Conservation (phyloP, 2,888 invertebrate genomes). For the Meteorus cinctellus region DNA sequence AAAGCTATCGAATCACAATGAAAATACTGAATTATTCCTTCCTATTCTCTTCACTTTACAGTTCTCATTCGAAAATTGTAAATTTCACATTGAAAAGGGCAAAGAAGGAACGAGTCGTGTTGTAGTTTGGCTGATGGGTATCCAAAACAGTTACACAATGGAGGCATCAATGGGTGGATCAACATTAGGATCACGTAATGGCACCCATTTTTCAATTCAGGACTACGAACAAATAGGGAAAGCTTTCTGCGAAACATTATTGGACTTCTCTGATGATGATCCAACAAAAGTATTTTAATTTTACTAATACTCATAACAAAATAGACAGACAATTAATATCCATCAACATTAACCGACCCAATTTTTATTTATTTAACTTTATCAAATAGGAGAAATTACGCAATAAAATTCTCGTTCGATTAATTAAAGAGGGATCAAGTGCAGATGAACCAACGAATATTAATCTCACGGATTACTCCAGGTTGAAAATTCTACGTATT, state of each 20-base stretch:
- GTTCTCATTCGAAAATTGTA: slow-evolving; percentile 96
- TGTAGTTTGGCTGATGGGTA: slow-evolving; percentile 96
- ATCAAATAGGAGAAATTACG: slow-evolving; percentile 81
- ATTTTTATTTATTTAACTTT: slow-evolving; percentile 10
- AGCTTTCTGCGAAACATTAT: slow-evolving; percentile 92
- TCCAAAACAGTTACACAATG: slow-evolving; percentile 95
- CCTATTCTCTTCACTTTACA: slow-evolving; percentile 70
- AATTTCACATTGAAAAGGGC: slow-evolving; percentile 93
- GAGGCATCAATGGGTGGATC: slow-evolving; percentile 97
- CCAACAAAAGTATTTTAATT: slow-evolving; percentile 81
- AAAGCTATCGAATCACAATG: too few relatives aligned
- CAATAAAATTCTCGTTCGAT: slow-evolving; percentile 85
- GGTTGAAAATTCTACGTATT: slow-evolving; percentile 74
- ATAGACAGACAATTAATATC: too few relatives aligned
- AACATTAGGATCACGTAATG: slow-evolving; percentile 84
- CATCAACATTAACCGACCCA: not conserved
- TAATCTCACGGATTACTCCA: slow-evolving; percentile 89
- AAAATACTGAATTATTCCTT: slow-evolving; percentile 10
- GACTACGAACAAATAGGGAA: slow-evolving; percentile 90
- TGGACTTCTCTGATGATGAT: slow-evolving; percentile 92
- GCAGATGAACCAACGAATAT: slow-evolving; percentile 93
- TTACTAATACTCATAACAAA: too few relatives aligned
- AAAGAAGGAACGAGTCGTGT: slow-evolving; percentile 97
- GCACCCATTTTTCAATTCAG: slow-evolving; percentile 87
- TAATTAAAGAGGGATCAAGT: slow-evolving; percentile 88